Evolutionary conservation across 1,140 invertebrate species (phyloP).

Genomic region (Triops cancriformis): DNA sequence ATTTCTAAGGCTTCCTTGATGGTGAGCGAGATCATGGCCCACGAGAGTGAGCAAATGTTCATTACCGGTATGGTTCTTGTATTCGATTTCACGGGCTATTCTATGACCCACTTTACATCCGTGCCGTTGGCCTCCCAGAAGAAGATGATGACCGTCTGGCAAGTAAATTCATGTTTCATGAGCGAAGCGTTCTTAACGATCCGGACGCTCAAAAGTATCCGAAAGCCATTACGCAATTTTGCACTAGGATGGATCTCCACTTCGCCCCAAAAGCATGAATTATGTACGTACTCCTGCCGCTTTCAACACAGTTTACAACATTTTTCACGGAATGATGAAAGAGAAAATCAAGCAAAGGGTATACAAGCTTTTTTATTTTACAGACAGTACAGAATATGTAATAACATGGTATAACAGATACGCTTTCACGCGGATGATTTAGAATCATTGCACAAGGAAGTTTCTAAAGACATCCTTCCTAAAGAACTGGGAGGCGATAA

Average conservation of each 20-base stretch:
- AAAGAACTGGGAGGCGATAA: constrained; percentile 67
- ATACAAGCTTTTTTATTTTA: constrained; percentile 28
- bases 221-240: neutral
- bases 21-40: constrained; percentile 41
- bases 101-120: neutral
- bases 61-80: neutral
- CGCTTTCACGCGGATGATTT: constrained; percentile 61
- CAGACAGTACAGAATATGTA: neutral
- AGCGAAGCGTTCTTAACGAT: neutral
- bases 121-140: neutral
- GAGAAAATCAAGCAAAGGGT: constrained; percentile 72
- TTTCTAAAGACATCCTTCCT: constrained; percentile 68
- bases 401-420: constrained; percentile 36
- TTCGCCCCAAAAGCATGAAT: constrained; percentile 75
- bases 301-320: constrained; percentile 69
- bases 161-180: neutral
- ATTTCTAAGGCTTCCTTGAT: constrained; percentile 41
- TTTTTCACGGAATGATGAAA: constrained; percentile 73
- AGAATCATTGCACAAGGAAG: constrained; percentile 61
- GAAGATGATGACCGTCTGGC: constrained; percentile 8
- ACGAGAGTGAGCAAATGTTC: constrained; percentile 39
- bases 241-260: constrained; percentile 66
- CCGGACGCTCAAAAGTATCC: neutral
- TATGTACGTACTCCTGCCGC: constrained; percentile 71
- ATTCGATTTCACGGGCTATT: constrained; percentile 4